A percentile compares a stretch with the other conserved stretches of the same genome.
Evolutionary conservation across 1,140 invertebrate species (phyloP).

Genomic region (Octopus sinensis): DNA sequence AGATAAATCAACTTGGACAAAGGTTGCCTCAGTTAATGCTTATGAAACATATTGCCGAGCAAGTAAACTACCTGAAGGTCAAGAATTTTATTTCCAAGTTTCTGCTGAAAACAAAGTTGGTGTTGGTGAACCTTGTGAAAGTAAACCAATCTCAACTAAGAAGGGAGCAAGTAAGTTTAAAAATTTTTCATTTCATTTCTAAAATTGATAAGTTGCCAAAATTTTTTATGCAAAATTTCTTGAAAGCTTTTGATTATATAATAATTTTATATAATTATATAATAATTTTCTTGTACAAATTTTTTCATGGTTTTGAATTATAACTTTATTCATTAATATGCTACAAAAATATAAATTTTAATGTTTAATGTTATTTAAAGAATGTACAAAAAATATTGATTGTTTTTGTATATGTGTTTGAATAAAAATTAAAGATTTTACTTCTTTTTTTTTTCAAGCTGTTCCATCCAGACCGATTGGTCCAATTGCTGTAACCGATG

Average conservation of each 20-base stretch:
- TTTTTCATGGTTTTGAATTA: neutral
- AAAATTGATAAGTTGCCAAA: too few relatives aligned
- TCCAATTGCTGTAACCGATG: conserved; percentile 41
- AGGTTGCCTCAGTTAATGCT: conserved; percentile 82
- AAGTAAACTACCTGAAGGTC: conserved; percentile 83
- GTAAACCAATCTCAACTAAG: neutral
- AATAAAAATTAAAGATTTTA: neutral
- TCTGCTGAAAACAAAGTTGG: conserved; percentile 93
- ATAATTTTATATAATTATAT: too few relatives aligned
- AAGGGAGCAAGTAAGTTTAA: neutral
- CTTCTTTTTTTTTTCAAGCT: neutral
- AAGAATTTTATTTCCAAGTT: conserved; percentile 94
- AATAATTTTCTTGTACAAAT: too few relatives aligned
- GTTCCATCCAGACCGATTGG: neutral
- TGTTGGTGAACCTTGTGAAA: conserved; percentile 70
- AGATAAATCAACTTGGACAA: conserved; percentile 71
- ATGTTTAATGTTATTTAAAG: too few relatives aligned
- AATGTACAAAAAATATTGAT: too few relatives aligned
- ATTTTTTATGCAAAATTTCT: too few relatives aligned
- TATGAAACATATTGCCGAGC: conserved; percentile 79
- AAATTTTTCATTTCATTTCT: too few relatives aligned
- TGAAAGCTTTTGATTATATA: too few relatives aligned
- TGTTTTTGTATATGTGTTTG: too few relatives aligned
- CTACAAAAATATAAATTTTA: too few relatives aligned
- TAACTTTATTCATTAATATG: neutral